Evolutionary conservation across 2,797 vertebrate genomes (phyloP).

Genomic region (Scomberomorus guttatus): DNA sequence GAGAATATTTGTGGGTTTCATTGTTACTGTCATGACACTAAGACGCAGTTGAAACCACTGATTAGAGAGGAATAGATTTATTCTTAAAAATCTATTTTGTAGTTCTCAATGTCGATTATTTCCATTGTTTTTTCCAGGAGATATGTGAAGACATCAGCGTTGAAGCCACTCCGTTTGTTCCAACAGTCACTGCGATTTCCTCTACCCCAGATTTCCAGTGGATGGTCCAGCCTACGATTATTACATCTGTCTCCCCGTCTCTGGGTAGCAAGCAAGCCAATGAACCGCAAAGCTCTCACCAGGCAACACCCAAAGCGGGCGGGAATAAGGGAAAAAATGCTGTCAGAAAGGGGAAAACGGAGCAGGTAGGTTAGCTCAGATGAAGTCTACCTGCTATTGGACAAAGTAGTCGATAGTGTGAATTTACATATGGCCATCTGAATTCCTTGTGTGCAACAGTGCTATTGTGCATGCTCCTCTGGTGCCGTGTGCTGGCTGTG

Average conservation of each 20-base stretch:
- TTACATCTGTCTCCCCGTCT: slow-evolving; percentile 91
- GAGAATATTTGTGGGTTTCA: slow-evolving; percentile 10
- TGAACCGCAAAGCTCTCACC: slow-evolving; percentile 84
- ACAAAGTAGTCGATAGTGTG: slow-evolving; percentile 44
- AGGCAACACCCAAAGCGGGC: slow-evolving; percentile 84
- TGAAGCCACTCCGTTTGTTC: slow-evolving; percentile 90
- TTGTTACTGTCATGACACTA: neutral
- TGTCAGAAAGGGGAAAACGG: slow-evolving; percentile 90
- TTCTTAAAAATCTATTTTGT: neutral
- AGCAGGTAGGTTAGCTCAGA: slow-evolving; percentile 89
- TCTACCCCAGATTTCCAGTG: slow-evolving; percentile 95
- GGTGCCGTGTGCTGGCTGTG: slow-evolving; percentile 66
- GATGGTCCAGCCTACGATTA: slow-evolving; percentile 95
- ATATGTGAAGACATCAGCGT: slow-evolving; percentile 85
- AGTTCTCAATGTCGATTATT: slow-evolving; percentile 24
- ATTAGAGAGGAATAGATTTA: neutral
- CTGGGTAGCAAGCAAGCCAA: slow-evolving; percentile 90
- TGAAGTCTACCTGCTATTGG: slow-evolving; percentile 61
- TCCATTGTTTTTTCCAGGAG: slow-evolving; percentile 84
- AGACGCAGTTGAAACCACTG: neutral
- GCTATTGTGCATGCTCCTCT: slow-evolving; percentile 69
- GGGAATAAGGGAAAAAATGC: slow-evolving; percentile 89
- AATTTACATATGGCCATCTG: slow-evolving; percentile 64
- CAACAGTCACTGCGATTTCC: slow-evolving; percentile 94
- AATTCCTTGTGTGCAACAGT: slow-evolving; percentile 64